These are phyloP conservation scores for Elaeidobius kamerunicus DNA, from an alignment of 2,888 invertebrate genomes.

Conservation along the genomic window DNA sequence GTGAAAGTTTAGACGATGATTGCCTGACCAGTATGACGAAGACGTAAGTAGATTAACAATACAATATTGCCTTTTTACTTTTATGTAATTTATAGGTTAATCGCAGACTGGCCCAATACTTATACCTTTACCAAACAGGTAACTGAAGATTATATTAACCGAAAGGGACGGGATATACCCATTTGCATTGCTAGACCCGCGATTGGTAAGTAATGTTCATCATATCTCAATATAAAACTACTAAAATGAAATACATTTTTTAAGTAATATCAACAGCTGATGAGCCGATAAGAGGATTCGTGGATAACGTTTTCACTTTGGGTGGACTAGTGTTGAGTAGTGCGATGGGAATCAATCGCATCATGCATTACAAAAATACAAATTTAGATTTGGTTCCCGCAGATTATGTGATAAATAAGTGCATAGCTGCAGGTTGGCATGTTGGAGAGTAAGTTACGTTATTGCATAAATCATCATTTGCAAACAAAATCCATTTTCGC, in stretches of 20 bases:
- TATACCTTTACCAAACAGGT: slow-evolving; percentile 72
- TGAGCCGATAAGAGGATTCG: slow-evolving; percentile 56
- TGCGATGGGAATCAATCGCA: slow-evolving; percentile 39
- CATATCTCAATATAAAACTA: not conserved
- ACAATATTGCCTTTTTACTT: too few relatives aligned
- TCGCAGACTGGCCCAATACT: slow-evolving; percentile 64
- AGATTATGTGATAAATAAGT: slow-evolving; percentile 71
- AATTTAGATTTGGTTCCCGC: slow-evolving; percentile 62
- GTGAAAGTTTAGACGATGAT: slow-evolving; percentile 45
- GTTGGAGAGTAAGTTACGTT: slow-evolving; percentile 21
- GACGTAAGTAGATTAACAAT: too few relatives aligned
- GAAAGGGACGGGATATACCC: slow-evolving; percentile 57
- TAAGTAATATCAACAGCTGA: slow-evolving; percentile 36
- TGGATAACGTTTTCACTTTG: slow-evolving; percentile 41
- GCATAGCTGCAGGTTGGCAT: slow-evolving; percentile 56
- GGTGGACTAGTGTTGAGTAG: slow-evolving; percentile 34
- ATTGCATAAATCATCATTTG: too few relatives aligned
- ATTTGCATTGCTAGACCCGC: slow-evolving; percentile 67
- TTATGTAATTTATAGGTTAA: slow-evolving; percentile 50
- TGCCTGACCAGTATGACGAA: too few relatives aligned
- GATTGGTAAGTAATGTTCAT: slow-evolving; percentile 47
- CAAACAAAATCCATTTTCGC: too few relatives aligned
- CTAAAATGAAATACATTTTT: not conserved
- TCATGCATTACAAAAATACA: slow-evolving; percentile 58
- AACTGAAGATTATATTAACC: slow-evolving; percentile 61